These are phyloP conservation scores for Chaenogobius annularis DNA, from an alignment of 2,113 vertebrate species.

Conservation along the genomic window DNA sequence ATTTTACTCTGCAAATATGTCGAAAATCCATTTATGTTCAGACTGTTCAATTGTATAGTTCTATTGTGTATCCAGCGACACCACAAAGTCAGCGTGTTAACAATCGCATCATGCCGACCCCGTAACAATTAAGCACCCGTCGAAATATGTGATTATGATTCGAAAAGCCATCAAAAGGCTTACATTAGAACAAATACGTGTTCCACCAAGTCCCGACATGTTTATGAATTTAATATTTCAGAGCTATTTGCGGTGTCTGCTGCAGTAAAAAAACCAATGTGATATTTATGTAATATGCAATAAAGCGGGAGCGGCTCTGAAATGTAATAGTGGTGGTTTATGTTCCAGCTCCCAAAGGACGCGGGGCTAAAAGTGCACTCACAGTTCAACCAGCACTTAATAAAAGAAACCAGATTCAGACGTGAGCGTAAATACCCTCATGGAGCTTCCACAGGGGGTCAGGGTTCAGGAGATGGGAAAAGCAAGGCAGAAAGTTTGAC, in stretches of 20 bases:
- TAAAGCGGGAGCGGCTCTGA: not conserved
- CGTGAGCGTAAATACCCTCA: constrained; percentile 5
- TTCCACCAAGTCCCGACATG: not conserved
- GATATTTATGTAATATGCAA: not conserved
- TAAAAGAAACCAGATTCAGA: constrained; percentile 9
- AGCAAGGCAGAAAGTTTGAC: not conserved
- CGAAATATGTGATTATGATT: not conserved
- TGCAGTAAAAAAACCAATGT: constrained; percentile 5
- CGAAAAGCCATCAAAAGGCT: not conserved
- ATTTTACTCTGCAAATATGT: too few relatives aligned
- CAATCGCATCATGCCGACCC: not conserved
- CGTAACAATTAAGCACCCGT: not conserved
- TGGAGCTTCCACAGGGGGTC: not conserved
- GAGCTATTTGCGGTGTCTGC: not conserved
- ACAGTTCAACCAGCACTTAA: constrained; percentile 35
- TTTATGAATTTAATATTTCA: not conserved
- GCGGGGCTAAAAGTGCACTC: constrained; percentile 5
- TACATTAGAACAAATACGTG: not conserved
- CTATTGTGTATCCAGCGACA: too few relatives aligned
- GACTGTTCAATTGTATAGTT: too few relatives aligned
- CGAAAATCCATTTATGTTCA: too few relatives aligned
- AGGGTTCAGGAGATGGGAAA: not conserved
- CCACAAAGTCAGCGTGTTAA: not conserved
- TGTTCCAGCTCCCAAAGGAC: constrained; percentile 7
- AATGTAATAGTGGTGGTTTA: constrained; percentile 4